Evolutionary conservation across 2,888 invertebrate species (phyloP).

Genomic region (Volucella inflata): DNA sequence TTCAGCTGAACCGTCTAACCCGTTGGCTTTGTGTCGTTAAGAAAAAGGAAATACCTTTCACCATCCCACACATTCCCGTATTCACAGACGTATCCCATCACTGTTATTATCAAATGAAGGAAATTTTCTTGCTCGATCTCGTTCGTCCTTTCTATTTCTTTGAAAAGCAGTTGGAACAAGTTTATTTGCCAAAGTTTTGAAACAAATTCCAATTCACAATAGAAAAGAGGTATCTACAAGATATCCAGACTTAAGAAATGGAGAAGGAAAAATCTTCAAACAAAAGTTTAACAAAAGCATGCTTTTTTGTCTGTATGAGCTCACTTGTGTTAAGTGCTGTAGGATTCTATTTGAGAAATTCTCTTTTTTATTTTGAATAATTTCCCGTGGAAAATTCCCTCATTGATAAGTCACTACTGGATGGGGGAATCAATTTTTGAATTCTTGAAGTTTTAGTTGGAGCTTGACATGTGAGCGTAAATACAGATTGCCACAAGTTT

Average conservation of each 20-base stretch:
- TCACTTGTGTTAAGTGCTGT: no score
- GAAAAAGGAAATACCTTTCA: no score
- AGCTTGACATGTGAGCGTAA: no score
- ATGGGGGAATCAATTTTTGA: no score
- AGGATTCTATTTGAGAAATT: no score
- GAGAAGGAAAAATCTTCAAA: background rate
- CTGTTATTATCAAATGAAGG: background rate
- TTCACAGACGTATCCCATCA: conserved; percentile 15
- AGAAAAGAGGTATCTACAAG: conserved; percentile 10
- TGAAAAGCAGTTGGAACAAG: conserved; percentile 40
- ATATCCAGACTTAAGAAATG: conserved; percentile 24
- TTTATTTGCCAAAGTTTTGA: conserved; percentile 63
- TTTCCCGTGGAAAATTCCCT: no score
- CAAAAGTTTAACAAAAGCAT: conserved; percentile 53
- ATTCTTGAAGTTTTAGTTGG: no score
- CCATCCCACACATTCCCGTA: conserved; percentile 9
- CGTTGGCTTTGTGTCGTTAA: conserved; percentile 9
- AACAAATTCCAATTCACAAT: conserved; percentile 70
- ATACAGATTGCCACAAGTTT: no score
- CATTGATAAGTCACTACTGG: no score
- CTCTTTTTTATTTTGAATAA: no score
- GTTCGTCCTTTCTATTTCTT: background rate
- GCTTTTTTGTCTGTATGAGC: conserved; percentile 1
- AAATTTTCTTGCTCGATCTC: background rate
- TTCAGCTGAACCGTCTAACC: no score